These are phyloP conservation scores for Epinephelus malabaricus DNA, from an alignment of 2,797 vertebrate genomes.

Conservation along the genomic window DNA sequence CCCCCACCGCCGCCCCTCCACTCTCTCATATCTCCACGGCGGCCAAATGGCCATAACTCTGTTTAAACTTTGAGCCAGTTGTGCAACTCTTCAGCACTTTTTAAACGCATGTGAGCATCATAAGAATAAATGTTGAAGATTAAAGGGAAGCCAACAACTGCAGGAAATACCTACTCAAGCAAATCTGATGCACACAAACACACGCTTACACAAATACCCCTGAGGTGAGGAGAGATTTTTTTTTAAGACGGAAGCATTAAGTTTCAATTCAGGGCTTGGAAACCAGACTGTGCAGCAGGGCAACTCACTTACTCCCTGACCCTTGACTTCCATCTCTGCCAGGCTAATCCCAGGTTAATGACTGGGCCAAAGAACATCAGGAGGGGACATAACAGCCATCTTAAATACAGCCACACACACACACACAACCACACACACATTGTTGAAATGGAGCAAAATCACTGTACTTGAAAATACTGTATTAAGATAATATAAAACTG, in stretches of 20 bases:
- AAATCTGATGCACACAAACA: constrained; percentile 25
- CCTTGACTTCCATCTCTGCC: constrained; percentile 65
- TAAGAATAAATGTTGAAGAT: constrained; percentile 33
- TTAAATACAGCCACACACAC: constrained; percentile 43
- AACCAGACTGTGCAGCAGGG: constrained; percentile 59
- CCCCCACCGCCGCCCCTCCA: not conserved
- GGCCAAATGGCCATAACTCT: constrained; percentile 42
- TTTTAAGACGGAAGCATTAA: constrained; percentile 51
- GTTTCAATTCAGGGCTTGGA: constrained; percentile 56
- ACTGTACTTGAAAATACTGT: not conserved
- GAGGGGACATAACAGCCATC: constrained; percentile 54
- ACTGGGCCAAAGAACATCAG: constrained; percentile 50
- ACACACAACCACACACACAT: constrained; percentile 32
- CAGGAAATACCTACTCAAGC: constrained; percentile 21
- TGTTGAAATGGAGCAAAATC: not conserved
- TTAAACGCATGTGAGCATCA: constrained; percentile 15
- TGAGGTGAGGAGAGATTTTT: constrained; percentile 38
- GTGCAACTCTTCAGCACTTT: constrained; percentile 44
- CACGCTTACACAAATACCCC: constrained; percentile 30
- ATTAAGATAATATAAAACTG: not conserved
- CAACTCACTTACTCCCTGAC: constrained; percentile 65
- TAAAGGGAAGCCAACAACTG: constrained; percentile 31
- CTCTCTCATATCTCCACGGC: constrained; percentile 32
- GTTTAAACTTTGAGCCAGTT: constrained; percentile 50
- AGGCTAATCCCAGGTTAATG: constrained; percentile 79